A percentile compares a stretch with the other conserved stretches of the same genome.
phyloP scores from a whole-genome alignment of 1,140 invertebrate genomes.

The Drosophila persimilis region DNA sequence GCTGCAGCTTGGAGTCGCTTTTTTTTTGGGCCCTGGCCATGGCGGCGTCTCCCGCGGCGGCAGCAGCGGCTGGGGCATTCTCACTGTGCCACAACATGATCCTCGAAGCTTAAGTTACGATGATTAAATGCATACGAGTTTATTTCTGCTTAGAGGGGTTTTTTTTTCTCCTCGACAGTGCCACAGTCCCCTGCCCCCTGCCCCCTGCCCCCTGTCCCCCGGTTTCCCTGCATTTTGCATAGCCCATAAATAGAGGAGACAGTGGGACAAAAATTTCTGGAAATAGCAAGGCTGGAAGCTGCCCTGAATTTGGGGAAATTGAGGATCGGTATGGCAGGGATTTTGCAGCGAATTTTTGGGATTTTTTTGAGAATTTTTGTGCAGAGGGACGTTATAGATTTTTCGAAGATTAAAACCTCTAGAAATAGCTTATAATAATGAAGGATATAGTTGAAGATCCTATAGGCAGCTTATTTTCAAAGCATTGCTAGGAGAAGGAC shows the following conservation, averaged over 20 bases:
- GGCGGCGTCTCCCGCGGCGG: conserved; percentile 63
- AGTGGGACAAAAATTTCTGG: conserved; percentile 23
- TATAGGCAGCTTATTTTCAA: too few species aligned
- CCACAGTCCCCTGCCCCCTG: neutral
- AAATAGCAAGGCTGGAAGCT: too few species aligned
- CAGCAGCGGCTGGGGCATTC: conserved; percentile 49
- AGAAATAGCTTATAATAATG: too few species aligned
- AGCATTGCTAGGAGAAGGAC: too few species aligned
- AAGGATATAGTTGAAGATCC: too few species aligned
- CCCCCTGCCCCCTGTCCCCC: neutral
- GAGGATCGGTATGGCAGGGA: neutral
- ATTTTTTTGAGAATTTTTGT: too few species aligned
- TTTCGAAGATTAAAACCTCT: too few species aligned
- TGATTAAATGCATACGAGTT: conserved; percentile 81
- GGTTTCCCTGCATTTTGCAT: conserved; percentile 42
- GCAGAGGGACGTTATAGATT: too few species aligned
- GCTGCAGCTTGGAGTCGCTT: conserved; percentile 27
- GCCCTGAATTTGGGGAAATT: neutral
- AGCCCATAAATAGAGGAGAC: conserved; percentile 52
- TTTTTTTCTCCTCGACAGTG: conserved; percentile 13
- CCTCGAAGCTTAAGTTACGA: conserved; percentile 76
- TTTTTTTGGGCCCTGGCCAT: neutral
- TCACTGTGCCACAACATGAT: conserved; percentile 76
- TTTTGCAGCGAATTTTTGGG: neutral
- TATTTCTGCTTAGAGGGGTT: conserved; percentile 68